These are phyloP conservation scores for Perognathus longimembris DNA, from an alignment of 2,113 vertebrate genomes.

Conservation along the genomic window DNA sequence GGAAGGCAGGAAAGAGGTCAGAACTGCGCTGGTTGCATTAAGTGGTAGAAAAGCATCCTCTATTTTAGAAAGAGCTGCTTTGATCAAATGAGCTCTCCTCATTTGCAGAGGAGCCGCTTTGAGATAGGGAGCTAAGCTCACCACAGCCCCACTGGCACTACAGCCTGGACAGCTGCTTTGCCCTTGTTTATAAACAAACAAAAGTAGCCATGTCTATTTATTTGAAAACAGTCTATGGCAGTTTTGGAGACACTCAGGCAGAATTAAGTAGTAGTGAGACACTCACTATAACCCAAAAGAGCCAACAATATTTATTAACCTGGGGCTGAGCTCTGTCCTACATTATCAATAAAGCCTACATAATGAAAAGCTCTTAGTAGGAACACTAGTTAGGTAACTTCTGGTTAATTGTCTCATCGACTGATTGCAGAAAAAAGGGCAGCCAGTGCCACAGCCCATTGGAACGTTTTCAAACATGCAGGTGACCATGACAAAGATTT, in stretches of 20 bases:
- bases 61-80: too few species aligned
- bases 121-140: too few species aligned
- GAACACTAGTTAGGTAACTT: not conserved
- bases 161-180: not conserved
- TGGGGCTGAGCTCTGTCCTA: not conserved
- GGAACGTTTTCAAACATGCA: too few species aligned
- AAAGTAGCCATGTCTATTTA: not conserved
- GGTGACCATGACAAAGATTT: too few species aligned
- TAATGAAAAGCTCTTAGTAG: not conserved
- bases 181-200: not conserved
- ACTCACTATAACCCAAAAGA: not conserved
- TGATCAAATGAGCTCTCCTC: too few species aligned
- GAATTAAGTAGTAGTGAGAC: not conserved
- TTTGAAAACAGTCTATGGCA: not conserved
- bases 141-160: too few species aligned
- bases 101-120: too few species aligned
- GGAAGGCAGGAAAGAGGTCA: too few species aligned
- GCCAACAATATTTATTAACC: not conserved
- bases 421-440: too few species aligned
- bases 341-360: not conserved
- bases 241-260: not conserved
- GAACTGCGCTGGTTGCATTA: too few species aligned
- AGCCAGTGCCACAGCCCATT: too few species aligned
- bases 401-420: not conserved
- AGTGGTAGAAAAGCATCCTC: too few species aligned